Conservation (phyloP, 2,113 vertebrate species). For the Oncorhynchus nerka region DNA sequence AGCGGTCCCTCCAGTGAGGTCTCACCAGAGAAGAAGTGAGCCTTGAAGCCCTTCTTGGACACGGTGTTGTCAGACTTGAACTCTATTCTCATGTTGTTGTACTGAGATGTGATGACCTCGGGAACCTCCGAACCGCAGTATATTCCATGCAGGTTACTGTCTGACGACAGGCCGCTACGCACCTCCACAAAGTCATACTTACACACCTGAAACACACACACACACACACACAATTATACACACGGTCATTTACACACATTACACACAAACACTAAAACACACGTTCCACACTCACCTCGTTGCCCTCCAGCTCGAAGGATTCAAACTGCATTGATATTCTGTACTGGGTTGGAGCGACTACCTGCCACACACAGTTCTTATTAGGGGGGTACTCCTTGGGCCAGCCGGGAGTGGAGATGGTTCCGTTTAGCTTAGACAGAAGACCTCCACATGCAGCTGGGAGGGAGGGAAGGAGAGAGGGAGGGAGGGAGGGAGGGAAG, state of each 20-base stretch:
- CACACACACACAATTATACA: not conserved
- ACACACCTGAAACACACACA: conserved; percentile 84
- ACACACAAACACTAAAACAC: not conserved
- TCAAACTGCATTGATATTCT: conserved; percentile 99
- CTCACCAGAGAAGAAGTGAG: conserved; percentile 96
- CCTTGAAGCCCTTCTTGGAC: conserved; percentile 98
- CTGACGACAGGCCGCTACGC: conserved; percentile 92
- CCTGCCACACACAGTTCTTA: conserved; percentile 99
- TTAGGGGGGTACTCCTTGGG: conserved; percentile 98
- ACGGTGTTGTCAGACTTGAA: conserved; percentile 98
- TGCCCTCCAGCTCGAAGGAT: conserved; percentile 95
- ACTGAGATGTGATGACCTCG: conserved; percentile 94
- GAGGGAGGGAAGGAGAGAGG: too few species aligned
- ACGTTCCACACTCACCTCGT: conserved; percentile 82
- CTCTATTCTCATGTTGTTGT: conserved; percentile 98
- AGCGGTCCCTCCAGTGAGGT: not conserved
- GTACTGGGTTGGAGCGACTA: conserved; percentile 94
- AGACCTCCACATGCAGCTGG: conserved; percentile 95
- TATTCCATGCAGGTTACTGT: conserved; percentile 93
- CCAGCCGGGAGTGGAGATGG: conserved; percentile 95
- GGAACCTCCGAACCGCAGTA: conserved; percentile 94
- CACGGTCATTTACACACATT: not conserved
- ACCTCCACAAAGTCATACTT: conserved; percentile 96
- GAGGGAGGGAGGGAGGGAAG: too few species aligned
- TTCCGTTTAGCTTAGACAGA: conserved; percentile 92